These are phyloP conservation scores for Gari tellinella DNA, from an alignment of 2,888 invertebrate species.

Conservation along the genomic window DNA sequence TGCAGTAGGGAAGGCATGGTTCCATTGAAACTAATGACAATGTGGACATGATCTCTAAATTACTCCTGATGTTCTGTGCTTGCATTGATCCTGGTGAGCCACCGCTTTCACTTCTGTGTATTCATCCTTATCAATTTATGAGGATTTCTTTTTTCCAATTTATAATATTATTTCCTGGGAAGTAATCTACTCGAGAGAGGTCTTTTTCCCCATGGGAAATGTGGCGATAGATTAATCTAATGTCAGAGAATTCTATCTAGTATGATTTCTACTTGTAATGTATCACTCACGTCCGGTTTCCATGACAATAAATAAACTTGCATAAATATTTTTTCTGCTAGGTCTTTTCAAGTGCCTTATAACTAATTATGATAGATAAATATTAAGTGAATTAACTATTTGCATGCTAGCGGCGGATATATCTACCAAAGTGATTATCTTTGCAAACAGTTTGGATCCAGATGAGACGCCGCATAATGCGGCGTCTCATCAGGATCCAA, in stretches of 20 bases:
- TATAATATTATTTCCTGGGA: constrained; percentile 58
- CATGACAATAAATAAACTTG: constrained; percentile 30
- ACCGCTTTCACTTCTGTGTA: constrained; percentile 34
- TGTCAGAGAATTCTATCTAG: constrained; percentile 39
- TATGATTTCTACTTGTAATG: constrained; percentile 38
- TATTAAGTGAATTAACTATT: neutral
- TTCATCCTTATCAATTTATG: constrained; percentile 55
- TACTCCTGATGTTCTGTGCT: constrained; percentile 29
- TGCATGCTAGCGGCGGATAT: no score
- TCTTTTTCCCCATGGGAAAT: constrained; percentile 43
- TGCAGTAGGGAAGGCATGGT: no score
- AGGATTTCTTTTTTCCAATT: constrained; percentile 54
- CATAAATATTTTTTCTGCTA: constrained; percentile 11
- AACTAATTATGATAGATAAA: constrained; percentile 4
- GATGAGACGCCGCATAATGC: no score
- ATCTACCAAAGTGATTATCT: no score
- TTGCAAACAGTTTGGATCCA: no score
- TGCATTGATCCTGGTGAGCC: constrained; percentile 42
- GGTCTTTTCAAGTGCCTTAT: constrained; percentile 2
- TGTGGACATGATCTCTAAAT: no score
- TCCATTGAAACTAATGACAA: no score
- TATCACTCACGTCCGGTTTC: constrained; percentile 11
- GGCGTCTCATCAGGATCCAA: no score
- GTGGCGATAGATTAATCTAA: constrained; percentile 50
- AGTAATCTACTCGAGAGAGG: constrained; percentile 56